Conservation (phyloP, 2,888 invertebrate species). For the Pterostichus madidus region DNA sequence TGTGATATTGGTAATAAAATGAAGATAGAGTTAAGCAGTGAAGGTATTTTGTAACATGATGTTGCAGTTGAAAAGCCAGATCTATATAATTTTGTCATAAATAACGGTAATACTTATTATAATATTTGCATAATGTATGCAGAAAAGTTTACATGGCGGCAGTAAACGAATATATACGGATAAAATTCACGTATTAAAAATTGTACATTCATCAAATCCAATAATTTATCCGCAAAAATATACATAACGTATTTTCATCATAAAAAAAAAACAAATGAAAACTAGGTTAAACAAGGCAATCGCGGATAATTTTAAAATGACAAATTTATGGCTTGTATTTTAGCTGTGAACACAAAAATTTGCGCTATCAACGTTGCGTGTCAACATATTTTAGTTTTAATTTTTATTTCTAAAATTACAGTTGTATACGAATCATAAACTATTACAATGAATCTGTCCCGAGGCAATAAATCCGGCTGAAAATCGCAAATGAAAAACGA, state of each 20-base stretch:
- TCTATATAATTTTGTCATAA: conserved; percentile 45
- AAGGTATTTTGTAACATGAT: conserved; percentile 23
- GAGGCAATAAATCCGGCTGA: conserved; percentile 59
- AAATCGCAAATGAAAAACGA: conserved; percentile 65
- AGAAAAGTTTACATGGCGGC: conserved; percentile 44
- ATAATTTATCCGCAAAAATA: conserved; percentile 65
- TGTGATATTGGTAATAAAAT: conserved; percentile 26
- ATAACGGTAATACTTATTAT: conserved; percentile 54
- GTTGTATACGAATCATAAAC: conserved; percentile 67
- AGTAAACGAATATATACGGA: conserved; percentile 14
- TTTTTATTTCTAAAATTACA: conserved; percentile 67
- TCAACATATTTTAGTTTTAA: conserved; percentile 67
- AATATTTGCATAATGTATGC: conserved; percentile 52
- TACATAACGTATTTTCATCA: conserved; percentile 61
- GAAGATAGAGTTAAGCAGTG: neutral
- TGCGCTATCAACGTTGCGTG: conserved; percentile 61
- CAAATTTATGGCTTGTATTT: conserved; percentile 66
- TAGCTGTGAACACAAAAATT: conserved; percentile 62
- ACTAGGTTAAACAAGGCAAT: conserved; percentile 66
- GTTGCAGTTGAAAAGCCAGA: conserved; percentile 26
- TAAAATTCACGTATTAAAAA: conserved; percentile 64
- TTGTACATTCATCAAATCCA: conserved; percentile 62
- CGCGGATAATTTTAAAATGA: conserved; percentile 67
- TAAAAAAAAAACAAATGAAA: conserved; percentile 63
- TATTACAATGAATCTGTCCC: conserved; percentile 65